These are phyloP conservation scores for Macrosoma leucophasiata DNA, from an alignment of 2,888 invertebrate species.

Conservation along the genomic window DNA sequence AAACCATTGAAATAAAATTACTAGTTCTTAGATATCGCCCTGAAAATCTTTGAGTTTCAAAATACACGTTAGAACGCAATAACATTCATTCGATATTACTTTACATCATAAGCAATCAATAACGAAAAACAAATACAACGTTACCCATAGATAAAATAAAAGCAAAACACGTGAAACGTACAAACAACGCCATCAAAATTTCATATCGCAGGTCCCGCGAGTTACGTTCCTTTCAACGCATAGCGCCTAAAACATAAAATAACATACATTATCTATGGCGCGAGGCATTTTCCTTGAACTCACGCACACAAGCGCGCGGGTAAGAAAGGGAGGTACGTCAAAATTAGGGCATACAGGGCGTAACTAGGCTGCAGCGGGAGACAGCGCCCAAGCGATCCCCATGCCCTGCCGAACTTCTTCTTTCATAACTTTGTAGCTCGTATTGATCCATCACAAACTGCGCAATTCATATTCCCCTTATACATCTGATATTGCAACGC, in stretches of 20 bases:
- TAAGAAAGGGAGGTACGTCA: conserved; percentile 53
- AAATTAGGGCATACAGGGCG: conserved; percentile 74
- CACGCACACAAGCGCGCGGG: conserved; percentile 46
- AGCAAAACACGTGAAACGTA: too few species aligned
- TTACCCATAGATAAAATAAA: too few species aligned
- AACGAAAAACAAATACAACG: too few species aligned
- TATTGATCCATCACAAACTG: conserved; percentile 73
- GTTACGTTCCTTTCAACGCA: conserved; percentile 16
- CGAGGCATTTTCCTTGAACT: conserved; percentile 32
- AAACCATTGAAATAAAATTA: too few species aligned
- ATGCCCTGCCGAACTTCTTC: conserved; percentile 71
- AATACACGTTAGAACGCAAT: conserved; percentile 19
- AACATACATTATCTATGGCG: conserved; percentile 10
- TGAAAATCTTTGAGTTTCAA: too few species aligned
- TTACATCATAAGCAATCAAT: too few species aligned
- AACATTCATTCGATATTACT: conserved; percentile 9
- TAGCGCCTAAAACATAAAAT: conserved; percentile 19
- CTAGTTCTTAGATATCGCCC: too few species aligned
- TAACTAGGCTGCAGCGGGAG: conserved; percentile 70
- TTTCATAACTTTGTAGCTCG: conserved; percentile 72
- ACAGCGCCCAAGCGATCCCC: conserved; percentile 66
- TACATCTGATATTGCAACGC: conserved; percentile 33
- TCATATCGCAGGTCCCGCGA: too few species aligned
- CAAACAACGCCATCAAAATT: too few species aligned
- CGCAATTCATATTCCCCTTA: conserved; percentile 64